phyloP scores from a whole-genome alignment of 37 sponge, comb jelly and placozoan genomes.

The Ephydatia muelleri region DNA sequence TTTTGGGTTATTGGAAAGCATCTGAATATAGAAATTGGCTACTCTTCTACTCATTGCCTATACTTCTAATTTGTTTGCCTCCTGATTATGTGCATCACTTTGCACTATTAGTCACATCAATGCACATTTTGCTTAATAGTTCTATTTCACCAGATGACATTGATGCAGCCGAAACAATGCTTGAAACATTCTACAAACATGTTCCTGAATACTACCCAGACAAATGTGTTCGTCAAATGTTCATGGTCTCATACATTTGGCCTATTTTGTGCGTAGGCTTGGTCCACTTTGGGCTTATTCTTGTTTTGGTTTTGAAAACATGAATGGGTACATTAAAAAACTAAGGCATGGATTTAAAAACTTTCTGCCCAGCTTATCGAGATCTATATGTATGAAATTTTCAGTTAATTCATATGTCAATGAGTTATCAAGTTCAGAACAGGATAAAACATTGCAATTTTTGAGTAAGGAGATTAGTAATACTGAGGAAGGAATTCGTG shows the following conservation, averaged over 20 bases:
- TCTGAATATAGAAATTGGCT: conserved; percentile 14
- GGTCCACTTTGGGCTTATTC: neutral
- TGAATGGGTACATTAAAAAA: conserved; percentile 13
- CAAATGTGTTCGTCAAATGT: neutral
- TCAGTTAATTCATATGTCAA: no score
- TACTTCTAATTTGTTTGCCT: neutral
- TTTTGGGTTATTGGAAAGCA: conserved; percentile 7
- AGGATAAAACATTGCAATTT: no score
- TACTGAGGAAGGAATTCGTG: no score
- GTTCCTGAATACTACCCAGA: neutral
- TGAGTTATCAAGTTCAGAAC: no score
- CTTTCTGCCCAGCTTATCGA: no score
- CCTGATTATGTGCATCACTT: conserved; percentile 17
- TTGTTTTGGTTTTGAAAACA: conserved; percentile 9
- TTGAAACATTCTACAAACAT: neutral
- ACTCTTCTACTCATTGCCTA: conserved; percentile 3
- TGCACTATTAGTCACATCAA: conserved; percentile 3
- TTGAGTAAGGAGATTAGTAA: no score
- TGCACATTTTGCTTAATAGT: conserved; percentile 2
- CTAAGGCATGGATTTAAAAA: neutral
- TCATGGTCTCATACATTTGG: no score
- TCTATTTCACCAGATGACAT: neutral
- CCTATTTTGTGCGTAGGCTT: neutral
- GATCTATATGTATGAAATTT: no score
- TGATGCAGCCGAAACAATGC: neutral